Conservation (phyloP, 1,140 invertebrate species). For the Steinernema feltiae region DNA sequence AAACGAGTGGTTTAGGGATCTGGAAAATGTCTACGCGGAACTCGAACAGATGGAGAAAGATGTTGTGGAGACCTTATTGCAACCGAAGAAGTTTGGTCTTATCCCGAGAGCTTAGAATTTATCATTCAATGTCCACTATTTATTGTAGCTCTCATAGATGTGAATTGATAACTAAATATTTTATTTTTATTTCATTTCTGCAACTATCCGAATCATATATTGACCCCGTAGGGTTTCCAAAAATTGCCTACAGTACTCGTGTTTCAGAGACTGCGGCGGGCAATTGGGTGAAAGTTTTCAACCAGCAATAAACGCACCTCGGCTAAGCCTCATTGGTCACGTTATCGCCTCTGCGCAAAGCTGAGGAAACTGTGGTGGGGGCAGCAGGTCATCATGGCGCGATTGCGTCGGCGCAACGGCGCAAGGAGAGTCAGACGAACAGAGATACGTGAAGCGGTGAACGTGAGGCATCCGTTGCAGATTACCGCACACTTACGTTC, state of each 20-base stretch:
- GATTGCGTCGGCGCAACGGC: background rate
- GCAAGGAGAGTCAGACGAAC: too few relatives aligned
- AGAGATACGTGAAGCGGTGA: background rate
- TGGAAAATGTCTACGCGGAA: slow-evolving; percentile 36
- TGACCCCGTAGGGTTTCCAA: too few relatives aligned
- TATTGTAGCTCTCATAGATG: background rate
- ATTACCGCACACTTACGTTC: too few relatives aligned
- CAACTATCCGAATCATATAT: background rate
- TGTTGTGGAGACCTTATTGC: slow-evolving; percentile 47
- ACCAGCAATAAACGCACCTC: too few relatives aligned
- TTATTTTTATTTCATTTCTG: background rate
- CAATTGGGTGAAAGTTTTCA: too few relatives aligned
- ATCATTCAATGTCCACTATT: too few relatives aligned
- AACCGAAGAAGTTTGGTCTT: slow-evolving; percentile 48
- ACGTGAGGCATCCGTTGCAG: background rate
- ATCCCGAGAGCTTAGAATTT: slow-evolving; percentile 35
- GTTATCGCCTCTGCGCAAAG: too few relatives aligned
- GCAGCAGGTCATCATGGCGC: background rate
- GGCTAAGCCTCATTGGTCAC: too few relatives aligned
- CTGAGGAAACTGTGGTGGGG: background rate
- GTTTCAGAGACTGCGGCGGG: too few relatives aligned
- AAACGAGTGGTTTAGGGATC: slow-evolving; percentile 29
- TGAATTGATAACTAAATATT: background rate
- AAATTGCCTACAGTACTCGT: too few relatives aligned
- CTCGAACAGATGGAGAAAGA: slow-evolving; percentile 43